phyloP scores from a whole-genome alignment of 2,113 vertebrate species.

The Microcebus ravelobensis region DNA sequence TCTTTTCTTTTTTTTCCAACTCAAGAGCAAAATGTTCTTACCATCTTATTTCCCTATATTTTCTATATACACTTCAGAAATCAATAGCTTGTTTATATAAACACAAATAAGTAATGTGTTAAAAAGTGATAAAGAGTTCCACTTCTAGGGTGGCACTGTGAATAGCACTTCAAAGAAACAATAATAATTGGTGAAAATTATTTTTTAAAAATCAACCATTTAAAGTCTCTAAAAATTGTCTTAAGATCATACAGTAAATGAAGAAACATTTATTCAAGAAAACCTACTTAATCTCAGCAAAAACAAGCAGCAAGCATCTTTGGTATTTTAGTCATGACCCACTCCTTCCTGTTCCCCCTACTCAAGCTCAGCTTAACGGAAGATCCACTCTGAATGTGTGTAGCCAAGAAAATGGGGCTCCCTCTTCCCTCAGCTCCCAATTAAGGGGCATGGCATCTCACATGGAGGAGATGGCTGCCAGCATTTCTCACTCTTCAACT shows the following conservation, averaged over 20 bases:
- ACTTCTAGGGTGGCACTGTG: background rate
- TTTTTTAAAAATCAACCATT: background rate
- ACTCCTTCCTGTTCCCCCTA: background rate
- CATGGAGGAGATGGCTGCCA: background rate
- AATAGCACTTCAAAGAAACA: background rate
- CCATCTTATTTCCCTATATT: background rate
- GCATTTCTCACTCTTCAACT: background rate
- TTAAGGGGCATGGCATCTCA: background rate
- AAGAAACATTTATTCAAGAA: slow-evolving; percentile 5
- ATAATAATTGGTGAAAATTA: background rate
- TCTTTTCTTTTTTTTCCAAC: background rate
- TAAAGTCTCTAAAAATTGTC: background rate
- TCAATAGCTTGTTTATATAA: background rate
- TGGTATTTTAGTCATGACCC: background rate
- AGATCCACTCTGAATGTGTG: background rate
- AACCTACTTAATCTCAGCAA: background rate
- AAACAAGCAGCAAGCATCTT: background rate
- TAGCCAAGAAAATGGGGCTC: background rate
- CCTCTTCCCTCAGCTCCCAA: background rate
- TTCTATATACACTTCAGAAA: background rate
- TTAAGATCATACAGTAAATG: background rate
- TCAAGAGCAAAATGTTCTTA: background rate
- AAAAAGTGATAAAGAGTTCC: background rate
- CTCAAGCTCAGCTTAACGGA: background rate
- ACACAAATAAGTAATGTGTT: background rate